These are phyloP conservation scores for Oryzaephilus surinamensis DNA, from an alignment of 1,140 invertebrate genomes.

Conservation along the genomic window DNA sequence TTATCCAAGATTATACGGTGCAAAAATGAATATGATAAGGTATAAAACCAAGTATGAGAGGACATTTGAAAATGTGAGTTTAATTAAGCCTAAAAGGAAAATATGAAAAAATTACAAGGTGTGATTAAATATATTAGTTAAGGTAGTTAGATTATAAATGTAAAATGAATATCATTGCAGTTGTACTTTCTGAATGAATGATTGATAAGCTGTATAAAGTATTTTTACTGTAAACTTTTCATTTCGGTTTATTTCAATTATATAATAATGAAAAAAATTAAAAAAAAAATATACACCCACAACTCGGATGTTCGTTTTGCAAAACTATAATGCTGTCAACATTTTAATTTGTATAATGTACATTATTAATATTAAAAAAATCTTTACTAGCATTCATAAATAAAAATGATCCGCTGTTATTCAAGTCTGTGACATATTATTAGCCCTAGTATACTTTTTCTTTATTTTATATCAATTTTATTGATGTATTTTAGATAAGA, in stretches of 20 bases:
- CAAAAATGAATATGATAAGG: too few relatives aligned
- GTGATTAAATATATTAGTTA: conserved; percentile 29
- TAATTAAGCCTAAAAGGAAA: conserved; percentile 14
- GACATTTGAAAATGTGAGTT: conserved; percentile 15
- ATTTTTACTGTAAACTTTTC: conserved; percentile 22
- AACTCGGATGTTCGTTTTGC: conserved; percentile 13
- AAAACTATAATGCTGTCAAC: conserved; percentile 11
- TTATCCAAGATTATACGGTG: conserved; percentile 13
- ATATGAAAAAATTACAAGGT: conserved; percentile 23
- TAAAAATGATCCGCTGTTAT: conserved; percentile 29
- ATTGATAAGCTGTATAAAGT: conserved; percentile 19
- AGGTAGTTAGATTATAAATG: conserved; percentile 20
- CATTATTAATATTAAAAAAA: conserved; percentile 7
- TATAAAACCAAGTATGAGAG: conserved; percentile 3
- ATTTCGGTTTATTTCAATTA: too few relatives aligned
- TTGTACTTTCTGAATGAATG: conserved; percentile 20
- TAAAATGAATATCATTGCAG: conserved; percentile 23
- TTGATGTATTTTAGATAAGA: conserved; percentile 34
- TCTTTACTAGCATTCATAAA: conserved; percentile 20
- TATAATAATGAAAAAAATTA: conserved; percentile 1
- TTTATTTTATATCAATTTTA: conserved; percentile 30
- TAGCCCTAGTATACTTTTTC: conserved; percentile 24
- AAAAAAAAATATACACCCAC: background rate
- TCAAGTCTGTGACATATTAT: conserved; percentile 27
- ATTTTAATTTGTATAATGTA: conserved; percentile 13